A percentile compares a stretch with the other conserved stretches of the same genome.
Conservation (phyloP, 92 coral and sea anemone species). For the Phymanthus crucifer region DNA sequence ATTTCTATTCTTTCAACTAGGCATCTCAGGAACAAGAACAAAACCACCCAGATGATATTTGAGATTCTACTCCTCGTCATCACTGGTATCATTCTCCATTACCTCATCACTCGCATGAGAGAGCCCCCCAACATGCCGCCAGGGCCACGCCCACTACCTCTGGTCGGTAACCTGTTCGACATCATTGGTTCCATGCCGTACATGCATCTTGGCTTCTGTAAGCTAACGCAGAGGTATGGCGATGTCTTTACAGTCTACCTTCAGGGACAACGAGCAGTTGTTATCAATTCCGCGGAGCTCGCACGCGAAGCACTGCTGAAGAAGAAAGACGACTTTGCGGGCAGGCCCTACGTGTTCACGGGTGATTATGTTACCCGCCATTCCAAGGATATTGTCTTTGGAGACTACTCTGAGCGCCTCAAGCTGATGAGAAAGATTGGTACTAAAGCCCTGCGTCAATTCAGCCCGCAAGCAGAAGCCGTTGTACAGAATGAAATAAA, state of each 20-base stretch:
- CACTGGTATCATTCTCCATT: slow-evolving; percentile 7
- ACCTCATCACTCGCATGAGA: not conserved
- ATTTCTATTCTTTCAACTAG: not conserved
- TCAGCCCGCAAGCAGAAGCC: slow-evolving; percentile 44
- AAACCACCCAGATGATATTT: slow-evolving; percentile 10
- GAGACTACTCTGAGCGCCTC: slow-evolving; percentile 56
- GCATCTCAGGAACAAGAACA: not conserved
- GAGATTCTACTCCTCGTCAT: slow-evolving; percentile 4
- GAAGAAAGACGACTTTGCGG: slow-evolving; percentile 65
- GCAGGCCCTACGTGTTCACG: slow-evolving; percentile 54
- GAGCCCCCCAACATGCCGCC: slow-evolving; percentile 45
- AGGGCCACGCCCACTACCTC: slow-evolving; percentile 61
- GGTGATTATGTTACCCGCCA: slow-evolving; percentile 54
- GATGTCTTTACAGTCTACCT: slow-evolving; percentile 57
- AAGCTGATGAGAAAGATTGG: slow-evolving; percentile 57
- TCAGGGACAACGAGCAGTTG: slow-evolving; percentile 45
- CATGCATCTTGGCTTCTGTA: slow-evolving; percentile 54
- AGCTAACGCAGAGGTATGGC: slow-evolving; percentile 53
- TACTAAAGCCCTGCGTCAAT: slow-evolving; percentile 61
- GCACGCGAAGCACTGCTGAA: slow-evolving; percentile 67
- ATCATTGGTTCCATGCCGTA: slow-evolving; percentile 45
- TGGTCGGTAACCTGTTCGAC: slow-evolving; percentile 60
- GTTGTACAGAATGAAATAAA: slow-evolving; percentile 43
- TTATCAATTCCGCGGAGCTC: slow-evolving; percentile 49
- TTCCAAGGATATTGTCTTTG: slow-evolving; percentile 55